Conservation (phyloP, 2,113 vertebrate species). For the Apeltes quadracus region DNA sequence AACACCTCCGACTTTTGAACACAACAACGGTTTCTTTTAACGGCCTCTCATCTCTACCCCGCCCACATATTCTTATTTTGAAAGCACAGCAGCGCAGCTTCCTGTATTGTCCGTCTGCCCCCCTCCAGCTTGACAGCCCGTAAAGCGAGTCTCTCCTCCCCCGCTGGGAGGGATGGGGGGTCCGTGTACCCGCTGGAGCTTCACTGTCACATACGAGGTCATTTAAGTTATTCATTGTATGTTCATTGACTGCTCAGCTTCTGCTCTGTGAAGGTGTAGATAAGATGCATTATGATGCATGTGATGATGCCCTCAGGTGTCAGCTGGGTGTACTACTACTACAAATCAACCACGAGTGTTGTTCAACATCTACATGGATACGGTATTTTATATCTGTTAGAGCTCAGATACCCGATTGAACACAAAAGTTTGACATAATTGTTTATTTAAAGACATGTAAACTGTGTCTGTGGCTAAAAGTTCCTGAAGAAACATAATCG, state of each 20-base stretch:
- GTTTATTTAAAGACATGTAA: background rate
- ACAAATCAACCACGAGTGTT: background rate
- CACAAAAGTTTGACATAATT: too few species aligned
- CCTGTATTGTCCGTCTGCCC: background rate
- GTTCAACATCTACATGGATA: background rate
- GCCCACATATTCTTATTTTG: background rate
- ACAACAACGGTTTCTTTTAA: background rate
- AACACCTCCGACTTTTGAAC: background rate
- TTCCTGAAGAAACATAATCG: background rate
- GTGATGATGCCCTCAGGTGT: constrained; percentile 50
- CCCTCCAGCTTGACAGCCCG: background rate
- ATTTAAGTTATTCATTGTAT: background rate
- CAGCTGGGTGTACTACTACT: constrained; percentile 31
- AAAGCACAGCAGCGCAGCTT: background rate
- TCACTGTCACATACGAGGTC: background rate
- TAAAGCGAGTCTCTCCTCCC: constrained; percentile 37
- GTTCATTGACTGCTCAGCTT: background rate
- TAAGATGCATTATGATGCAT: constrained; percentile 1
- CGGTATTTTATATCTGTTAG: background rate
- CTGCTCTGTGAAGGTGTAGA: rapidly evolving
- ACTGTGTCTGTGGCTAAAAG: background rate
- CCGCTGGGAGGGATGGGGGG: constrained; percentile 32
- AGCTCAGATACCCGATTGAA: background rate
- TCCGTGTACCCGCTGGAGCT: background rate
- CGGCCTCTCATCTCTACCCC: background rate